phyloP scores from a whole-genome alignment of 2,113 vertebrate genomes.

The Etheostoma cragini region DNA sequence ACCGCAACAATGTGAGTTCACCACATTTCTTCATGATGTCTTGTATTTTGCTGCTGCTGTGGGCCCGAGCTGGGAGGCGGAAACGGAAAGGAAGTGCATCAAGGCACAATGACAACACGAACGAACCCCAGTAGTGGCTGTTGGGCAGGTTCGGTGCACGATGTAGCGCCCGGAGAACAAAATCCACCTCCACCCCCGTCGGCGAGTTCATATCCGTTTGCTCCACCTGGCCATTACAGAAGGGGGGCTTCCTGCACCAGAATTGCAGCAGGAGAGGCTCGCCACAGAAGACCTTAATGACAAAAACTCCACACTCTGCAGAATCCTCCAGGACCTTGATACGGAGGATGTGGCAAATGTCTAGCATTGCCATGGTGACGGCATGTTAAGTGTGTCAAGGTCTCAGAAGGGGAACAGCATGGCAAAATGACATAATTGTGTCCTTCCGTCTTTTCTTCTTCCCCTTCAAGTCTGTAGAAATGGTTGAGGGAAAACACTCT shows the following conservation, averaged over 20 bases:
- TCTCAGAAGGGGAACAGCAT: constrained; percentile 59
- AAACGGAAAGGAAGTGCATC: constrained; percentile 72
- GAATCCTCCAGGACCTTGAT: constrained; percentile 76
- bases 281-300: constrained; percentile 59
- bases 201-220: constrained; percentile 45
- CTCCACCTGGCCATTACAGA: constrained; percentile 74
- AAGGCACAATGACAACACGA: constrained; percentile 73
- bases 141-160: constrained; percentile 62
- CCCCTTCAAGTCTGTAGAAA: background rate
- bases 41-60: constrained; percentile 40
- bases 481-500: background rate
- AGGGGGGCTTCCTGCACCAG: constrained; percentile 73
- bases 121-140: constrained; percentile 78
- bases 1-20: constrained; percentile 59
- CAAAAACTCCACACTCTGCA: constrained; percentile 67
- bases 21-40: constrained; percentile 64
- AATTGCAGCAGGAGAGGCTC: constrained; percentile 73
- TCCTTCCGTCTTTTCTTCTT: constrained; percentile 32
- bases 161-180: constrained; percentile 66
- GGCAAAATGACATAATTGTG: constrained; percentile 15
- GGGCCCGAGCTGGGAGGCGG: constrained; percentile 46
- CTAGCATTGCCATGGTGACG: constrained; percentile 76
- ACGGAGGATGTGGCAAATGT: constrained; percentile 54
- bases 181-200: constrained; percentile 37
- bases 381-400: constrained; percentile 44